These are phyloP conservation scores for Colletes latitarsis DNA, from an alignment of 1,140 invertebrate genomes.

Conservation along the genomic window DNA sequence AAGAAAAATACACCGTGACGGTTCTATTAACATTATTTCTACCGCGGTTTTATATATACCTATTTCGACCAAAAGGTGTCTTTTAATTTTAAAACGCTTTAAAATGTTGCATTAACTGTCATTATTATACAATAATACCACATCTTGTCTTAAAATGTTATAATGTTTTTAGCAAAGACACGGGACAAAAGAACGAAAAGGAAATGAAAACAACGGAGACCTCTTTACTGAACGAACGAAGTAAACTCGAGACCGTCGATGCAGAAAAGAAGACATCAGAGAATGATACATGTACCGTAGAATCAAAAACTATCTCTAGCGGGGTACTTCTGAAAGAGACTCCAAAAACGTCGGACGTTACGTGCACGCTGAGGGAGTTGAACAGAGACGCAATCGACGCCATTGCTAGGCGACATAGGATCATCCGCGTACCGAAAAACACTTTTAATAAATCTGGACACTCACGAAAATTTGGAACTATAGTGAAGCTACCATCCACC, in stretches of 20 bases:
- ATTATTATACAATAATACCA: too few relatives aligned
- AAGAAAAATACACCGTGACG: conserved; percentile 17
- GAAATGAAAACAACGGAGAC: background rate
- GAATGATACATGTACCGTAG: background rate
- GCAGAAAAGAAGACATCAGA: background rate
- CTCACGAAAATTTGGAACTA: background rate
- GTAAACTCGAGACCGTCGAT: background rate
- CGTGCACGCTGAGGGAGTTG: conserved; percentile 32
- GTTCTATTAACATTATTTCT: background rate
- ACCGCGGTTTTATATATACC: too few relatives aligned
- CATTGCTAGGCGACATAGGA: background rate
- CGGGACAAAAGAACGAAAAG: background rate
- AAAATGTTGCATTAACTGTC: too few relatives aligned
- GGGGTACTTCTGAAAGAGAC: conserved; percentile 2
- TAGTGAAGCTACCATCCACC: background rate
- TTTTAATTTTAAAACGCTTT: too few relatives aligned
- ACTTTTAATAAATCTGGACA: background rate
- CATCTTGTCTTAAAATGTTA: background rate
- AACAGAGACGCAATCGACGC: conserved; percentile 45
- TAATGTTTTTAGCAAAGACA: background rate
- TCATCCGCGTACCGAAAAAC: background rate
- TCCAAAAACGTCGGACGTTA: conserved; percentile 13
- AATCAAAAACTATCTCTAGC: background rate
- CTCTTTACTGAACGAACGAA: background rate
- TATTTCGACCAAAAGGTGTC: too few relatives aligned